Percentiles rank a stretch among this genome's conserved stretches.
phyloP scores from a whole-genome alignment of 2,888 invertebrate species.

The Cylindroiulus punctatus region DNA sequence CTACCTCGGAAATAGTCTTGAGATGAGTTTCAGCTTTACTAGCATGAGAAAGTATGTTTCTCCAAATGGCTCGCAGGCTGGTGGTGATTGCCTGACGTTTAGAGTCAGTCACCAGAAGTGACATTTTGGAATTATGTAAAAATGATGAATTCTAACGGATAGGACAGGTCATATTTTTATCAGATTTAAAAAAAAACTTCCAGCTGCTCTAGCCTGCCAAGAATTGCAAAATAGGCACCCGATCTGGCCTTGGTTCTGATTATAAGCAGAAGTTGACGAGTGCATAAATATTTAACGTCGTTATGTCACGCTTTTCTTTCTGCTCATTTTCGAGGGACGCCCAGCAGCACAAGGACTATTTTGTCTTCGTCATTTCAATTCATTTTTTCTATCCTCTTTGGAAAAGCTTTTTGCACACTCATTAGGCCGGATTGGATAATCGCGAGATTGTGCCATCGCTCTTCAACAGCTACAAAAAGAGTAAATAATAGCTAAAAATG shows the following conservation, averaged over 20 bases:
- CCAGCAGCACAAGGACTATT: background rate
- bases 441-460: background rate
- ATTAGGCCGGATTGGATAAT: background rate
- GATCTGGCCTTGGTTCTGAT: background rate
- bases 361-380: background rate
- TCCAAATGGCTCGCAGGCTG: too few species aligned
- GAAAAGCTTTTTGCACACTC: background rate
- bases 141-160: too few species aligned
- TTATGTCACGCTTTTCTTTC: constrained; percentile 15
- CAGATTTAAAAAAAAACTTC: too few species aligned
- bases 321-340: background rate
- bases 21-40: too few species aligned
- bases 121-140: too few species aligned
- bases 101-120: too few species aligned
- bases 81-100: too few species aligned
- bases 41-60: too few species aligned
- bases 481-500: background rate
- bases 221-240: too few species aligned
- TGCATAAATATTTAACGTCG: background rate
- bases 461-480: background rate
- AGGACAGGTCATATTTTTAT: too few species aligned
- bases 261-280: background rate
- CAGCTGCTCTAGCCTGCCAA: too few species aligned
- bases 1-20: too few species aligned
- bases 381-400: background rate